Conservation (phyloP, 2,113 vertebrate species). For the Pelusios castaneus region DNA sequence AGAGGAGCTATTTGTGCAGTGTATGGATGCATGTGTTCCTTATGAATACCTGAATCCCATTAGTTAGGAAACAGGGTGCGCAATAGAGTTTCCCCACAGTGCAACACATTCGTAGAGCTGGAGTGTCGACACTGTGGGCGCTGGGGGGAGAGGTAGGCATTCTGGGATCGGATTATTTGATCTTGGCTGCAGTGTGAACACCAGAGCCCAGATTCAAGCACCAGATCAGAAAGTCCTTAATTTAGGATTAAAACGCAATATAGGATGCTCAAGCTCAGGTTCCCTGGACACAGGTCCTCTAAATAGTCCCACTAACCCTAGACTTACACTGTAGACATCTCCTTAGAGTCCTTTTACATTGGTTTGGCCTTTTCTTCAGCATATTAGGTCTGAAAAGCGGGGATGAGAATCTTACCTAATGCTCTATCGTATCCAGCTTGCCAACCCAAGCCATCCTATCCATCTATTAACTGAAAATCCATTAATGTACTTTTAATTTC, state of each 20-base stretch:
- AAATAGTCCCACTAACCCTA: neutral
- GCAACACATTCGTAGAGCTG: no score
- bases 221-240: neutral
- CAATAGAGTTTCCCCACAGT: no score
- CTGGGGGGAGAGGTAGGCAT: neutral
- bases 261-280: neutral
- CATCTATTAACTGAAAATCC: conserved; percentile 49
- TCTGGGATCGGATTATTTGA: neutral
- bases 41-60: no score
- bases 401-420: conserved; percentile 30
- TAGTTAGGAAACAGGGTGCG: no score
- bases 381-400: neutral
- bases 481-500: conserved; percentile 55
- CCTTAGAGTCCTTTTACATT: neutral
- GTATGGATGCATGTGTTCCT: no score
- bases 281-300: neutral
- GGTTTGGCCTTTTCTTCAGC: neutral
- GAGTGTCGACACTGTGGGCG: no score
- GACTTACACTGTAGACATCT: neutral
- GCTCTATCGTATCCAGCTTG: neutral
- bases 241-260: neutral
- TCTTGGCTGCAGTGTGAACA: neutral
- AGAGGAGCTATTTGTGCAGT: no score
- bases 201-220: neutral
- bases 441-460: neutral